Percentiles rank a stretch among this genome's conserved stretches.
These are phyloP conservation scores for Lanistes nyassanus DNA, from an alignment of 1,140 invertebrate genomes.

Conservation along the genomic window DNA sequence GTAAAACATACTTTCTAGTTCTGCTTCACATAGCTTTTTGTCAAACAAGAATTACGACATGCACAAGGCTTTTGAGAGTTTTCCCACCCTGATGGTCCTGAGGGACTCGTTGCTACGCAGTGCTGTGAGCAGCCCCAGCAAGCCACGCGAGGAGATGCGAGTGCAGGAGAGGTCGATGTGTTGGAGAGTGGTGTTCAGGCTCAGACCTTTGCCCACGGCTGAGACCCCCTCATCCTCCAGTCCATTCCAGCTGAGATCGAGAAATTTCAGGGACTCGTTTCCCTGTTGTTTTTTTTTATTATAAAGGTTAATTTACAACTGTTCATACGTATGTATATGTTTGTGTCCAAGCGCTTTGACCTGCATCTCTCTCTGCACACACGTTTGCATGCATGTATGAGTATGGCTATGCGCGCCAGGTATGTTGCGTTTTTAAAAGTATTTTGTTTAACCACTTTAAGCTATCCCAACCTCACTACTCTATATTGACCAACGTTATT, in stretches of 20 bases:
- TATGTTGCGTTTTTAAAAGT: too few species aligned
- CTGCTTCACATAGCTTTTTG: too few species aligned
- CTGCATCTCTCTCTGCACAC: too few species aligned
- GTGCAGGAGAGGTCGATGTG: slow-evolving; percentile 59
- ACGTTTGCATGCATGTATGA: too few species aligned
- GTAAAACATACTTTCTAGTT: too few species aligned
- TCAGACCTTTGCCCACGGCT: slow-evolving; percentile 47
- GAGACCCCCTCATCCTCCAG: slow-evolving; percentile 52
- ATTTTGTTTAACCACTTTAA: too few species aligned
- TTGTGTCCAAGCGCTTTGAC: neutral
- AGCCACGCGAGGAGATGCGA: slow-evolving; percentile 51
- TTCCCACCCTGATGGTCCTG: slow-evolving; percentile 45
- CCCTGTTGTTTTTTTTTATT: slow-evolving; percentile 40
- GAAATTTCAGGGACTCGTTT: slow-evolving; percentile 46
- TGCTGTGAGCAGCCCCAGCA: slow-evolving; percentile 47
- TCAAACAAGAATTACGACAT: too few species aligned
- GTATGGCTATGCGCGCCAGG: too few species aligned
- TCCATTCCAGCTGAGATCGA: slow-evolving; percentile 62
- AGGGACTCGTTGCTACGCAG: slow-evolving; percentile 55
- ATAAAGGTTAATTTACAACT: neutral
- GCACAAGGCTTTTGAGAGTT: too few species aligned
- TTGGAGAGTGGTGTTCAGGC: slow-evolving; percentile 46
- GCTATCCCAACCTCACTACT: too few species aligned
- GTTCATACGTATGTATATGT: neutral
- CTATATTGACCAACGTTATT: too few species aligned